Base-by-base conservation (phyloP, 1,140 invertebrate species). In the Drosophila lini region DNA sequence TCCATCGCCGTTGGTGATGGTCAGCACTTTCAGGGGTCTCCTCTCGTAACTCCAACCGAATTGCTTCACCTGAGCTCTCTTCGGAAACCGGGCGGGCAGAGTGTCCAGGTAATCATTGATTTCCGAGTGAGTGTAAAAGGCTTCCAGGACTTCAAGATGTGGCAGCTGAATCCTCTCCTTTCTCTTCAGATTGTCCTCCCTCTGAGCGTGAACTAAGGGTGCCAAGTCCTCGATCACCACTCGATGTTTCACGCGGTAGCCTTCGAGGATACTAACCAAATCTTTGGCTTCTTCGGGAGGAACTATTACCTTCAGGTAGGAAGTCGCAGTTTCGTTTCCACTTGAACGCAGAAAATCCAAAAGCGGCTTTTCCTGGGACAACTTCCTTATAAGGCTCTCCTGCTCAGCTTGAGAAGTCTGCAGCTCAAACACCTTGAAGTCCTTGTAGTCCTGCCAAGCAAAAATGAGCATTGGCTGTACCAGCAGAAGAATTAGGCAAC, bases 61-160 rank as follows among this genome's bases (percentile, higher is more conserved):
- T 3, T 75, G 84, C 16, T 92, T 93, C 0, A 94, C 80, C 5
- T 67, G 90, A 0, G 93, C 94, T 10, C 90, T 75, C 10, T 92
- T 75, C 1, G 94, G 93, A 69, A 93, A 94, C 13, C 76, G 81
- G 1, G 63, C 31, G 0, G 93, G 93, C 36, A 94, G 76, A n/a
- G 92, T 88, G 3, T 93, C 92, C 32, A 95, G 69, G 61, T 94
- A 95, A 5, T 61, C 81, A 59, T 94, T 92, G 13, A 95, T 94
- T 93, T 95, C 86, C 11, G 69, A 44, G 38, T 90, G 78, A 3
- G 78, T 88, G 34, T 91, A 92, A 34, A 88, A 88, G 0, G 42
- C 84, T 1, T 3, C 77, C 2, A 83, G 10, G 11, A 81, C 84
- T 73, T 89, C 84, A n/a, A 89, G 40, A 0, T 65, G 34, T 0